These are phyloP conservation scores for Columba guinea DNA, from an alignment of 2,797 vertebrate species.

Conservation along the genomic window DNA sequence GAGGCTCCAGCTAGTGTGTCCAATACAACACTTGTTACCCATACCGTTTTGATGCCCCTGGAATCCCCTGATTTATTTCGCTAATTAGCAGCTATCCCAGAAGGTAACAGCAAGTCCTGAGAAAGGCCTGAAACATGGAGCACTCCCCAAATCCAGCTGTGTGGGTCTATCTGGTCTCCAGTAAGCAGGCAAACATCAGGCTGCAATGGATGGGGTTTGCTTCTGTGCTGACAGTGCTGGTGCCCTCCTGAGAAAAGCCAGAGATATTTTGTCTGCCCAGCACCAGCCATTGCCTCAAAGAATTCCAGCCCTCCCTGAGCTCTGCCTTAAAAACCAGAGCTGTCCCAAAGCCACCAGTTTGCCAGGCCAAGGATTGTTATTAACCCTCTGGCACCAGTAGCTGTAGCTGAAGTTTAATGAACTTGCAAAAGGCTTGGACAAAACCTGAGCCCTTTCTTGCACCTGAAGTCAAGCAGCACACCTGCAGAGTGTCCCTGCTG, in stretches of 20 bases:
- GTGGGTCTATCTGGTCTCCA: neutral
- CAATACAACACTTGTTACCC: neutral
- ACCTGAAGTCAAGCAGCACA: rapidly evolving
- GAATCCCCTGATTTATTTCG: neutral
- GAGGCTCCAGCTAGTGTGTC: neutral
- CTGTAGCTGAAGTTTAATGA: neutral
- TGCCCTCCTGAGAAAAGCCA: neutral
- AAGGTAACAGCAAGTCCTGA: neutral
- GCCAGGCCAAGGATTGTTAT: neutral
- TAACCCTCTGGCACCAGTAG: neutral
- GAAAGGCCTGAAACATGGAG: neutral
- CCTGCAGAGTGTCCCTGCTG: neutral
- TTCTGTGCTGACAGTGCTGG: neutral
- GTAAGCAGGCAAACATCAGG: neutral
- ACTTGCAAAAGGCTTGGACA: neutral
- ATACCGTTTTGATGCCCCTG: neutral
- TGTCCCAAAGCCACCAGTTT: neutral
- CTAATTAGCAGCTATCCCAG: neutral
- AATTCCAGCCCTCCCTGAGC: neutral
- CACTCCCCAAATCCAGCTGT: neutral
- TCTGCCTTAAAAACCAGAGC: neutral
- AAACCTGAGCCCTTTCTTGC: neutral
- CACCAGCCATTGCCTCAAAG: neutral
- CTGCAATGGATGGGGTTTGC: rapidly evolving
- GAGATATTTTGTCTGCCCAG: neutral